phyloP scores from a whole-genome alignment of 1,140 invertebrate species.

The Achatina immaculata region DNA sequence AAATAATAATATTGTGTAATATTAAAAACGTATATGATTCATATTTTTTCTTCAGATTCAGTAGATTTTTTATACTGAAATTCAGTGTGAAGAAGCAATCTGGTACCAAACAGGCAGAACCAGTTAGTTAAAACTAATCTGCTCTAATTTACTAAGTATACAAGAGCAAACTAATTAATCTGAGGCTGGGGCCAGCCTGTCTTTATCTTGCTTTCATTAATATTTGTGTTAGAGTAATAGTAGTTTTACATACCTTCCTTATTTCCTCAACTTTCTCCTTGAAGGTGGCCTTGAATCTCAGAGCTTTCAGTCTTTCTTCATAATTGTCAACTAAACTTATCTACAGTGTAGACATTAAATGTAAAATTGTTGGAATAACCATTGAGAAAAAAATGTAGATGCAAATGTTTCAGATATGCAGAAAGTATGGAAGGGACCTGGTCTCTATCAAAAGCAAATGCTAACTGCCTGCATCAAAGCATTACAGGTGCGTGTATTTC shows the following conservation, averaged over 20 bases:
- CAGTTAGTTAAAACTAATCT: too few relatives aligned
- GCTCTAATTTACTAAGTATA: too few relatives aligned
- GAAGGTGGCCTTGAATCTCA: conserved; percentile 70
- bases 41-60: background rate
- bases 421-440: background rate
- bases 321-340: conserved; percentile 67
- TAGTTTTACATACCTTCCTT: conserved; percentile 64
- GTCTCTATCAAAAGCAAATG: too few relatives aligned
- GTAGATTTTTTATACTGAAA: background rate
- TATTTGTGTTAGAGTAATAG: too few relatives aligned
- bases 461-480: too few relatives aligned
- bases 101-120: too few relatives aligned
- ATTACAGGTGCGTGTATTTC: too few relatives aligned
- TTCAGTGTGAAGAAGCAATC: background rate
- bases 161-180: too few relatives aligned
- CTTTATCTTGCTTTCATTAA: too few relatives aligned
- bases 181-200: too few relatives aligned
- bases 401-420: background rate
- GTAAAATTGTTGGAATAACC: too few relatives aligned
- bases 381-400: too few relatives aligned
- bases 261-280: conserved; percentile 67
- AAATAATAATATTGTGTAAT: background rate
- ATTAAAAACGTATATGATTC: background rate
- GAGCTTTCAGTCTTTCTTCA: conserved; percentile 64
- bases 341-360: conserved; percentile 53